Evolutionary conservation across 2,888 invertebrate genomes (phyloP), one percentile per base, ranked within the genome.

Genomic region (Ennomos erosarius): DNA sequence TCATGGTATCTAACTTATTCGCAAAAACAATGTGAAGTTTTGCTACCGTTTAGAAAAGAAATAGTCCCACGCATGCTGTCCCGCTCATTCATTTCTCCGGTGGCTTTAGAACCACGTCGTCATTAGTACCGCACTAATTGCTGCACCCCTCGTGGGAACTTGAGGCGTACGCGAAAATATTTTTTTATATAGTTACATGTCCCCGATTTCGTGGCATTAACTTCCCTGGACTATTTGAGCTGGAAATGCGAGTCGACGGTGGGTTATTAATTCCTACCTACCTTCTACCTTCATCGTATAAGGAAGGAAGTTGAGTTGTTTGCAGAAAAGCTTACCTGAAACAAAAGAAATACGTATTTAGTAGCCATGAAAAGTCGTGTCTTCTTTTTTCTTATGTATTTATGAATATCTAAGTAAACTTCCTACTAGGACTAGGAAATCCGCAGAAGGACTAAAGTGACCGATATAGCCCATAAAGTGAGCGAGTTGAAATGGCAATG

Each of bases 101-200:
- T 26, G 26, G 26, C 26, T 26, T 26, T 26, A 26, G 37, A 53
- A 65, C 55, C 46, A 51, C 47, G 39, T 66, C 71, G 76, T 83
- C 81, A 80, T 84, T 84, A 84, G 75, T 62, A 74, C 68, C 55
- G 76, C 72, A 70, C 74, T 84, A 82, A 84, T 82, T 82, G 81
- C 79, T 67, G 62, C 67, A 60, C 64, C 74, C 70, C 75, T 73
- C 68, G 63, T 62, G 67, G 62, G 42, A 67, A 67, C 67, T 58
- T 46, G 61, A 54, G 35, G 52, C 50, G 52, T 62, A 62, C 65
- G 3, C 3, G 60, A 33, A 52, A 67, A 43, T 63, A 64, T 65
- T 64, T 66, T 65, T 50, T 51, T 50, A 46, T 26, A 26, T 26
- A 26, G 26, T 26, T 55, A 59, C 38, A 33, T 44, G 58, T 49